phyloP scores from a whole-genome alignment of 1,140 invertebrate genomes.

The Neomicropteryx cornuta region DNA sequence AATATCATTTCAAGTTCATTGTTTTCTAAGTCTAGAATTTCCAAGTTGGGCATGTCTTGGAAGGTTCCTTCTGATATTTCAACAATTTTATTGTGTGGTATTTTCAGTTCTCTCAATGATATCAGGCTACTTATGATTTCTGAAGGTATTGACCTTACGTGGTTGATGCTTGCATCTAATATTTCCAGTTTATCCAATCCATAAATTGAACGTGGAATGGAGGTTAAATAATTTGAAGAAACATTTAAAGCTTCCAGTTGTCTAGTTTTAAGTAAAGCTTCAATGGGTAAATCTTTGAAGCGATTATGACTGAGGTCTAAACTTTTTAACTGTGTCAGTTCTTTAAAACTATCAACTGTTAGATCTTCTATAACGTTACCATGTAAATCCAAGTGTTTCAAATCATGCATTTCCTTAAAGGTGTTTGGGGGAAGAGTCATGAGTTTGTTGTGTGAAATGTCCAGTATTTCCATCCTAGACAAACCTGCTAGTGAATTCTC shows the following conservation, averaged over 20 bases:
- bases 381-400: constrained; percentile 59
- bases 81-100: constrained; percentile 64
- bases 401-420: constrained; percentile 47
- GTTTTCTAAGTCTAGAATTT: constrained; percentile 64
- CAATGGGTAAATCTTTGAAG: constrained; percentile 52
- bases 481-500: constrained; percentile 58
- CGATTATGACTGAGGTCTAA: constrained; percentile 71
- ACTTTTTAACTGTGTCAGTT: constrained; percentile 48
- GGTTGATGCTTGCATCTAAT: constrained; percentile 71
- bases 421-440: constrained; percentile 52
- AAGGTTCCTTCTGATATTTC: constrained; percentile 62
- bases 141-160: constrained; percentile 56
- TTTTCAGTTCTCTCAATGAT: constrained; percentile 51
- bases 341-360: constrained; percentile 52
- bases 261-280: constrained; percentile 51
- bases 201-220: constrained; percentile 58
- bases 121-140: constrained; percentile 55
- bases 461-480: constrained; percentile 59
- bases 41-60: constrained; percentile 54
- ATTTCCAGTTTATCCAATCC: constrained; percentile 53
- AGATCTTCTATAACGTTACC: constrained; percentile 66
- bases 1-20: constrained; percentile 73
- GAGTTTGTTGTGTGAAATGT: constrained; percentile 65
- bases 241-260: constrained; percentile 63
- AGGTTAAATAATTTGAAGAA: constrained; percentile 64